These are phyloP conservation scores for Lathamus discolor DNA, from an alignment of 2,113 vertebrate species.

Conservation along the genomic window DNA sequence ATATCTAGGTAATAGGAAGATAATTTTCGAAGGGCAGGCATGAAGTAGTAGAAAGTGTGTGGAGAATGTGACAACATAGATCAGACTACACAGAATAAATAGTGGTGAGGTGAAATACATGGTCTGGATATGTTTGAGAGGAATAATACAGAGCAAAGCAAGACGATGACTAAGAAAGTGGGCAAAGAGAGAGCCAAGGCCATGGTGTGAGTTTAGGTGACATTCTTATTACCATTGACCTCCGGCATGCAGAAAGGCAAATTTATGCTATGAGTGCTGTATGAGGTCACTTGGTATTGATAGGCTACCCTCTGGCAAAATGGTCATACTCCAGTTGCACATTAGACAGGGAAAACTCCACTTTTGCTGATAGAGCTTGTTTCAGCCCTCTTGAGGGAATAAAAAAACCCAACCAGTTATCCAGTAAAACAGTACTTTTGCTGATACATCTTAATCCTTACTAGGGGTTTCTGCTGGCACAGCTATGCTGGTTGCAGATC, in stretches of 20 bases:
- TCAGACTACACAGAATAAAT: background rate
- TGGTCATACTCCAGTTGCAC: background rate
- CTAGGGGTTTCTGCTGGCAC: slow-evolving; percentile 40
- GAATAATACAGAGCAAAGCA: background rate
- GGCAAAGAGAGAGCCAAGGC: background rate
- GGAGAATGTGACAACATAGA: background rate
- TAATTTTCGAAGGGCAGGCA: background rate
- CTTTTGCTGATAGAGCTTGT: background rate
- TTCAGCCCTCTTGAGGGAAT: background rate
- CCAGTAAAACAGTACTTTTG: slow-evolving; percentile 13
- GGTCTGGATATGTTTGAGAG: background rate
- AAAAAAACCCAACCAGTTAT: background rate
- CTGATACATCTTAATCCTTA: slow-evolving; percentile 37
- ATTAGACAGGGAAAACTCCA: background rate
- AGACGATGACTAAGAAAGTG: background rate
- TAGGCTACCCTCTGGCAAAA: background rate
- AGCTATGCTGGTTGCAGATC: slow-evolving; percentile 29
- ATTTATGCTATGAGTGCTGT: background rate
- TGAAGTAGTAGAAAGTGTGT: background rate
- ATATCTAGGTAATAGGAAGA: background rate
- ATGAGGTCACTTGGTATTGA: background rate
- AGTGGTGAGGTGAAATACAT: background rate
- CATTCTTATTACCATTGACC: background rate
- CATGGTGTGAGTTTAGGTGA: background rate
- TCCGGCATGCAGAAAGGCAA: background rate